Base-by-base conservation (phyloP, 2,888 invertebrate species). In the Athalia circularis region DNA sequence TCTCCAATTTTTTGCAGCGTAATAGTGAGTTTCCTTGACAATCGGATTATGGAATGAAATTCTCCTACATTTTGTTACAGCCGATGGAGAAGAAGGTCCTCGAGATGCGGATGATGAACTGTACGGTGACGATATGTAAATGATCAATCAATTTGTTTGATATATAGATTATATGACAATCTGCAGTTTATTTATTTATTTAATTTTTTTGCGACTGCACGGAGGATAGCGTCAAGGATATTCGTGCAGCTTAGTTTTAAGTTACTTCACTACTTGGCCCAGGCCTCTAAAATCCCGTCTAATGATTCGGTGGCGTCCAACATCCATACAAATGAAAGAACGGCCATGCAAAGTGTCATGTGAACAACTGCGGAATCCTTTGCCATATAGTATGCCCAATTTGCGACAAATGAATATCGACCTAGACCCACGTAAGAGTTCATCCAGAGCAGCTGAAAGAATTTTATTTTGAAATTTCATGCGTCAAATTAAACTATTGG, bases 241-340 rank as follows among this genome's bases (percentile, higher is more conserved):
- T 29, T 29, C 29, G 29, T 29, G 29, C 29, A 29, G 29, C 2
- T 85, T 88, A 86, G 85, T 88, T 88, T 72, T 43, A 43, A 5
- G 8, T 50, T n/a, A 11, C n/a, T 29, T 77, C 15, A 43, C 72
- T 78, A 78, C 74, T 78, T 78, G 50, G 48, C 15, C 78, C 70
- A 78, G 45, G 54, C 72, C 54, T 78, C 78, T 4, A 88, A 80
- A 50, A 90, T 84, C 1, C 87, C 85, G 65, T 90, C 89, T 52
- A 90, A 80, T 0, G 87, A 86, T 80, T 90, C 90, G 0, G 90
- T 90, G 0, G 90, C 90, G 50, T 90, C 90, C 61, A 90, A 77
- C 90, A 90, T 90, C 90, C 90, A 90, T 1, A 89, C 82, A 47
- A 90, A 89, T 0, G 89, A 86, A 6, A 90, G 82, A 9, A 90